A percentile compares a stretch with the other conserved stretches of the same genome.
Evolutionary conservation across 92 coral and sea anemone genomes (phyloP).

Genomic region (Epizoanthus ramosus): DNA sequence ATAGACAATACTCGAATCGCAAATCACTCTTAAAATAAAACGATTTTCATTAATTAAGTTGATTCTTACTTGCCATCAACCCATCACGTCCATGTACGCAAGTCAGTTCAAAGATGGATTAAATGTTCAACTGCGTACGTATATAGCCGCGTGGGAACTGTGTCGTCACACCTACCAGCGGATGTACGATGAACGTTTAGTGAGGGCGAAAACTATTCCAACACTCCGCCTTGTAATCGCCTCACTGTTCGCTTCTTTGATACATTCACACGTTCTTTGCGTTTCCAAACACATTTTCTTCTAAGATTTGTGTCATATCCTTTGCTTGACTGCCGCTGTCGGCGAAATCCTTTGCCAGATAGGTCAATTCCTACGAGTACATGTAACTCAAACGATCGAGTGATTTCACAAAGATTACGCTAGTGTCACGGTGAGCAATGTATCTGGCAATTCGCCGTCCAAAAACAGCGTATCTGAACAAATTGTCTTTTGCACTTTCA

Average conservation of each 20-base stretch:
- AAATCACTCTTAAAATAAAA: background rate
- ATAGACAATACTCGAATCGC: background rate
- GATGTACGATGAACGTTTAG: slow-evolving; percentile 20
- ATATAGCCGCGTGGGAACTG: slow-evolving; percentile 30
- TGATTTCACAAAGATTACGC: slow-evolving; percentile 25
- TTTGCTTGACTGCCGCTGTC: slow-evolving; percentile 26
- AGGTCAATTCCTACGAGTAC: slow-evolving; percentile 30
- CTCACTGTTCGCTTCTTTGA: slow-evolving; percentile 42
- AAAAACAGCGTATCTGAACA: background rate
- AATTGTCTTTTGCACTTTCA: slow-evolving; percentile 1
- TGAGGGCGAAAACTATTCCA: slow-evolving; percentile 21
- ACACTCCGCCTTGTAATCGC: slow-evolving; percentile 25
- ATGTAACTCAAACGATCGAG: slow-evolving; percentile 10
- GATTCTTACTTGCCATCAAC: slow-evolving; percentile 13
- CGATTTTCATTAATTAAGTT: background rate
- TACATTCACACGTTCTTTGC: slow-evolving; percentile 18
- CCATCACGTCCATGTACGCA: slow-evolving; percentile 14
- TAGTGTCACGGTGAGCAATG: slow-evolving; percentile 20
- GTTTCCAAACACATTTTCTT: slow-evolving; percentile 12
- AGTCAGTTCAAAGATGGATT: slow-evolving; percentile 16
- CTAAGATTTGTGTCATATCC: background rate
- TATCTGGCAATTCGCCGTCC: slow-evolving; percentile 15
- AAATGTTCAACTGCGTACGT: slow-evolving; percentile 19
- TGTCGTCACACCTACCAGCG: slow-evolving; percentile 45
- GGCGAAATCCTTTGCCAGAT: slow-evolving; percentile 38